Evolutionary conservation across 2,888 invertebrate genomes (phyloP), one percentile per base, ranked within the genome.

Genomic region (Apamea monoglypha): DNA sequence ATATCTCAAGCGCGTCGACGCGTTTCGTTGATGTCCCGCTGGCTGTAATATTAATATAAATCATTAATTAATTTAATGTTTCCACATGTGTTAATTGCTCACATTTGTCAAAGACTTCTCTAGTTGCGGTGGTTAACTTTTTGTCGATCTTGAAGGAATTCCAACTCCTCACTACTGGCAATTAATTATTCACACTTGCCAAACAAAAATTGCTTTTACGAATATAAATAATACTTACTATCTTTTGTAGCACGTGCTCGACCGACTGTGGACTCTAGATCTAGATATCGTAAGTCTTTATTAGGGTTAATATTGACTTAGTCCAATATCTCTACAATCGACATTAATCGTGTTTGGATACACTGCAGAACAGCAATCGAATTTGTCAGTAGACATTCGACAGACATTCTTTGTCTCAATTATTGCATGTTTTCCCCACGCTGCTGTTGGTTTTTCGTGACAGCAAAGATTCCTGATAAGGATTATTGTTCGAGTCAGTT

Each of bases 1-100:
- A 84, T 87, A 87, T 80, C 84, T 87, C 91, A 64, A 82, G 81
- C 88, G 90, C 86, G 85, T 32, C 82, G 85, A 88, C 89, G 87
- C 88, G 90, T 88, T 90, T 82, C 82, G 83, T 84, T 85, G 86
- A 83, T 85, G 80, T 83, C 80, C 78, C 81, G 50, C 80, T 72
- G 61, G n/a, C n/a, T 47, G 36, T 47, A 67, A 66, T 75, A 74
- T 68, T 75, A 84, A 75, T 80, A 80, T 73, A 76, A 78, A 78
- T 85, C 36, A 47, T 75, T 77, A 25, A 66, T 29, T 47, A 74
- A 78, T 76, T 85, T 74, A 74, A 81, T 70, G 59, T 74, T 68
- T 59, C 61, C 56, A 74, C 66, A 40, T 74, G 67, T 67, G 63
- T 64, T 76, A 74, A 69, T 85, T 85, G 47, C 56, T 61, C 12